Conservation (phyloP, 2,797 vertebrate genomes). For the Novumbra hubbsi region DNA sequence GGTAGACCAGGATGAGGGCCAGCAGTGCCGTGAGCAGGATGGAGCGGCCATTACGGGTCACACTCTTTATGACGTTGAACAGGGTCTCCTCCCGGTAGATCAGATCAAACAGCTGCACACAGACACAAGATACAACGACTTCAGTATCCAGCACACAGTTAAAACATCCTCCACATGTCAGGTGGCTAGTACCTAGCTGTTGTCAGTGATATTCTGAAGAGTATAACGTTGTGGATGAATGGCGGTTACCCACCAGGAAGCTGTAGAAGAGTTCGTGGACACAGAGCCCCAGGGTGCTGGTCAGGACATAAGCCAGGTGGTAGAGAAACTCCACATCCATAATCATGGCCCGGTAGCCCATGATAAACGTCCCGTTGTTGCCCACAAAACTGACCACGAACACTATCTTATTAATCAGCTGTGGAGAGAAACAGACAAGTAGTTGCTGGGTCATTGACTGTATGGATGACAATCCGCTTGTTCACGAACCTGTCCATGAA, state of each 20-base stretch:
- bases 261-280: constrained; percentile 97
- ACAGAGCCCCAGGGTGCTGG: constrained; percentile 89
- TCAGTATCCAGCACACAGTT: background rate
- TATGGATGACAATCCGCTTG: background rate
- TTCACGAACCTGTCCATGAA: background rate
- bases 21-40: constrained; percentile 94
- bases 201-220: background rate
- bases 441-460: too few relatives aligned
- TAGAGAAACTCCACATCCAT: constrained; percentile 97
- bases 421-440: constrained; percentile 18
- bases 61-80: constrained; percentile 96
- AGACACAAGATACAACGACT: background rate
- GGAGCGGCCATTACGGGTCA: constrained; percentile 94
- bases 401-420: constrained; percentile 96
- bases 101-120: constrained; percentile 87
- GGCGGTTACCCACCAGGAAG: constrained; percentile 80
- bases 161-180: background rate
- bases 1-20: constrained; percentile 97
- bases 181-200: background rate
- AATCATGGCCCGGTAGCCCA: constrained; percentile 94
- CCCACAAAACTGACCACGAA: constrained; percentile 97
- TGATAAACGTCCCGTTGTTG: constrained; percentile 96
- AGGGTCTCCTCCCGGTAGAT: constrained; percentile 97
- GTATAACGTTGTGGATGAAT: background rate
- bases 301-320: constrained; percentile 90